Percentiles rank a stretch among this genome's conserved stretches.
phyloP scores from a whole-genome alignment of 2,797 vertebrate genomes.

The Aeoliscus strigatus region DNA sequence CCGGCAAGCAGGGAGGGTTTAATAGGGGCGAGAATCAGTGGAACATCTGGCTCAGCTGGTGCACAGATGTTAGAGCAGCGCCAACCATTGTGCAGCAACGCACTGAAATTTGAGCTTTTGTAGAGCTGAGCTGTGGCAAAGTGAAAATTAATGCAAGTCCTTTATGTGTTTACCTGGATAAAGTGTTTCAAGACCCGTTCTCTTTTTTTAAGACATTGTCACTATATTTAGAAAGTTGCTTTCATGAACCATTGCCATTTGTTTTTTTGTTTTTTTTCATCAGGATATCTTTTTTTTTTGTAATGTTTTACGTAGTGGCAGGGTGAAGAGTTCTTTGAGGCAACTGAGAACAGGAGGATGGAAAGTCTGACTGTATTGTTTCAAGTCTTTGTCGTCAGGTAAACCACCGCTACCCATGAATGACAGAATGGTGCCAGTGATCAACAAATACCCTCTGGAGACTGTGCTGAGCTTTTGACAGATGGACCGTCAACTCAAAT shows the following conservation, averaged over 20 bases:
- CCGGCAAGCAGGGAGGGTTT: no score
- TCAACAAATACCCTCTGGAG: conserved; percentile 46
- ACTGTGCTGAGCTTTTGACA: conserved; percentile 23
- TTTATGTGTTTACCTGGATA: no score
- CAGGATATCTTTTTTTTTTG: conserved; percentile 12
- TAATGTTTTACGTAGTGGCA: conserved; percentile 23
- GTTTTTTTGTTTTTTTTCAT: no score
- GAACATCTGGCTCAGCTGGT: no score
- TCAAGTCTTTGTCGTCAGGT: conserved; percentile 46
- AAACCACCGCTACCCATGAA: conserved; percentile 40
- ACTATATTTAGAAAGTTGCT: conserved; percentile 9
- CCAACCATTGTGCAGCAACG: no score
- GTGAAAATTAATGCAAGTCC: no score
- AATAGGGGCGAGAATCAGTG: no score
- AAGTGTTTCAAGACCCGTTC: conserved; percentile 2
- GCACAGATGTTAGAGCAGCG: no score
- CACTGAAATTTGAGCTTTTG: no score
- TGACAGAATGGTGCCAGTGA: conserved; percentile 66
- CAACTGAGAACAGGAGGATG: conserved; percentile 21
- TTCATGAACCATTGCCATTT: conserved; percentile 2
- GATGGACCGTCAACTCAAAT: conserved; percentile 34
- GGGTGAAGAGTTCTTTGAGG: conserved; percentile 20
- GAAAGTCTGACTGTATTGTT: conserved; percentile 37
- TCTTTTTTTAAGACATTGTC: background rate
- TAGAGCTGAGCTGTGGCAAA: no score